Percentiles rank a stretch among this genome's conserved stretches.
Evolutionary conservation across 2,888 invertebrate genomes (phyloP).

Genomic region (Luffia ferchaultella): DNA sequence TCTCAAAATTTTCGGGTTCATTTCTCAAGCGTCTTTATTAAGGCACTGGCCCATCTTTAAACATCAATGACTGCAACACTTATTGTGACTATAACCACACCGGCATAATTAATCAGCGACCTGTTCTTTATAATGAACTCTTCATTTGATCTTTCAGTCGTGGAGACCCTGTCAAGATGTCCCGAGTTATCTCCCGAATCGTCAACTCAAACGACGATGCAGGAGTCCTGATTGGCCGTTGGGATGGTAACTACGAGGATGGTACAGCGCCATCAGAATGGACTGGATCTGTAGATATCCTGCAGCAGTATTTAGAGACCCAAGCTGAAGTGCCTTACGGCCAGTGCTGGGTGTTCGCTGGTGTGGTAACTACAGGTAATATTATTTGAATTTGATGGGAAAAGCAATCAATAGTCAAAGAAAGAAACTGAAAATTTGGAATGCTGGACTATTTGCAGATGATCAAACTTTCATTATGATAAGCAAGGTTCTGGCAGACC

Average conservation of each 20-base stretch:
- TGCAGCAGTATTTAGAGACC: slow-evolving; percentile 73
- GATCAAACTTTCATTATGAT: no score
- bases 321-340: slow-evolving; percentile 77
- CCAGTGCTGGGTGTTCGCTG: slow-evolving; percentile 91
- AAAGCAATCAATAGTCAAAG: no score
- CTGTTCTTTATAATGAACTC: no score
- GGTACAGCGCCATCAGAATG: slow-evolving; percentile 81
- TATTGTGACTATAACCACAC: no score
- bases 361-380: slow-evolving; percentile 79
- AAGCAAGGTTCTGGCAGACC: no score
- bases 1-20: no score
- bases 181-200: slow-evolving; percentile 76
- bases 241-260: slow-evolving; percentile 78
- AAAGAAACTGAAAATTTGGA: no score
- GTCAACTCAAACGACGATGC: slow-evolving; percentile 78
- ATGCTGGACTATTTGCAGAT: no score
- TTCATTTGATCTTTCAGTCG: slow-evolving; percentile 35
- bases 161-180: slow-evolving; percentile 75
- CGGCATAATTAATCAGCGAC: no score
- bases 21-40: no score
- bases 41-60: no score
- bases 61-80: no score
- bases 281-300: slow-evolving; percentile 82
- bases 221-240: slow-evolving; percentile 75
- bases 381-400: neutral